Percentiles rank a stretch among this genome's conserved stretches.
phyloP scores from a whole-genome alignment of 2,797 vertebrate species.

The Pangasius djambal region DNA sequence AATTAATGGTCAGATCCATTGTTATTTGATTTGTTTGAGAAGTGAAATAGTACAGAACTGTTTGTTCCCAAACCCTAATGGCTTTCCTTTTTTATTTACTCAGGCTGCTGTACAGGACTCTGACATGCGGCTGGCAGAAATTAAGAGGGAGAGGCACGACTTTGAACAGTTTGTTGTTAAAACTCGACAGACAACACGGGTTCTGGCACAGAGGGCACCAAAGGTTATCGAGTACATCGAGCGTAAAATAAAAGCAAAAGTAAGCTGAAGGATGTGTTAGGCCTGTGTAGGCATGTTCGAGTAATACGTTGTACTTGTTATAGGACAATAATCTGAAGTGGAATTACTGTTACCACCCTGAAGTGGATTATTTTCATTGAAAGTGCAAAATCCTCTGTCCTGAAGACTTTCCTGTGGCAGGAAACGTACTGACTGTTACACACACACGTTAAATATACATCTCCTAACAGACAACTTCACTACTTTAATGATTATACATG shows the following conservation, averaged over 20 bases:
- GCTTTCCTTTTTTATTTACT: background rate
- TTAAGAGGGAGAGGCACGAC: slow-evolving; percentile 69
- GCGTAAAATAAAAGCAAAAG: slow-evolving; percentile 71
- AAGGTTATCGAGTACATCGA: slow-evolving; percentile 77
- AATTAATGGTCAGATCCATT: background rate
- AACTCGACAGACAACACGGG: slow-evolving; percentile 67
- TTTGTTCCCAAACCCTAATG: background rate
- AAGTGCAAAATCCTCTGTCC: background rate
- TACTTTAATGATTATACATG: no score
- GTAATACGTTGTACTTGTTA: background rate
- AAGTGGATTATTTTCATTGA: background rate
- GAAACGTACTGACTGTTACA: background rate
- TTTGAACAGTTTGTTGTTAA: slow-evolving; percentile 75
- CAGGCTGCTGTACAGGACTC: slow-evolving; percentile 77
- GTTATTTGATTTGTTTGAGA: background rate
- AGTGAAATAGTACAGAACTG: background rate
- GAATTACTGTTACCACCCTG: background rate
- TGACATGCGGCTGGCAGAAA: slow-evolving; percentile 69
- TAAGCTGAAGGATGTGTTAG: slow-evolving; percentile 59
- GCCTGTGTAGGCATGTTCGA: background rate
- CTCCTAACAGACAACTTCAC: background rate
- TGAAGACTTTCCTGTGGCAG: background rate
- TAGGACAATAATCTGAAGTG: background rate
- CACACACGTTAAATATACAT: background rate
- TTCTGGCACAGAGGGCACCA: slow-evolving; percentile 66